Percentiles rank a stretch among this genome's conserved stretches.
Conservation (phyloP, 2,113 vertebrate genomes). For the Sardina pilchardus region DNA sequence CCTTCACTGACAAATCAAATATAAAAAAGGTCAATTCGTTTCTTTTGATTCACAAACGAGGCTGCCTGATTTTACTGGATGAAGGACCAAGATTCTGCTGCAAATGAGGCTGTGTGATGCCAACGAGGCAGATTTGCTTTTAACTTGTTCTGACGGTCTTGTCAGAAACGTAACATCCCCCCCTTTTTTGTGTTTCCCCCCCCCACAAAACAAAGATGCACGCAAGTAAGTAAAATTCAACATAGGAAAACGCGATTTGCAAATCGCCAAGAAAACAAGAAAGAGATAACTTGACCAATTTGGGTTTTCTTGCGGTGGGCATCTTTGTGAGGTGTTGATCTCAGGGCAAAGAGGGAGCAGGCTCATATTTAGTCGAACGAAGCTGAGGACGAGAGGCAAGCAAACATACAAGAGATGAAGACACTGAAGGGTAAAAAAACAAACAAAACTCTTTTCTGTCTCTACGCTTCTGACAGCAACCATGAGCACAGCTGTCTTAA, state of each 20-base stretch:
- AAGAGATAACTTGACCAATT: constrained; percentile 55
- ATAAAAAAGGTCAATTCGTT: not conserved
- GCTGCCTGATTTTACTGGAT: not conserved
- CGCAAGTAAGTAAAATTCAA: constrained; percentile 5
- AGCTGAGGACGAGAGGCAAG: constrained; percentile 94
- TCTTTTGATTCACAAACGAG: not conserved
- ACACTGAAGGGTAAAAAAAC: constrained; percentile 83
- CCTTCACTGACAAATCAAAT: not conserved
- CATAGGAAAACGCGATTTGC: not conserved
- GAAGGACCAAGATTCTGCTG: not conserved
- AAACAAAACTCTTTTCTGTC: constrained; percentile 53
- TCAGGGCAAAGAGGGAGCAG: constrained; percentile 70
- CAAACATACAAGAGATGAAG: constrained; percentile 91
- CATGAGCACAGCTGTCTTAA: not conserved
- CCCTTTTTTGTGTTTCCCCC: constrained; percentile 1
- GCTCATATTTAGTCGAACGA: constrained; percentile 88
- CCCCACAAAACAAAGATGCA: constrained; percentile 57
- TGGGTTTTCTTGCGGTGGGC: constrained; percentile 60
- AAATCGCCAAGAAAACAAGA: constrained; percentile 46
- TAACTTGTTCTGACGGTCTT: not conserved
- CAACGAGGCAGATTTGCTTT: constrained; percentile 8
- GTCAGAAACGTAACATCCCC: not conserved
- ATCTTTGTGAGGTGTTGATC: constrained; percentile 82
- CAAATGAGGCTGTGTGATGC: not conserved
- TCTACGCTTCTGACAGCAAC: not conserved